These are phyloP conservation scores for Choloepus hoffmanni DNA, from an alignment of 2,113 vertebrate genomes.

Conservation along the genomic window DNA sequence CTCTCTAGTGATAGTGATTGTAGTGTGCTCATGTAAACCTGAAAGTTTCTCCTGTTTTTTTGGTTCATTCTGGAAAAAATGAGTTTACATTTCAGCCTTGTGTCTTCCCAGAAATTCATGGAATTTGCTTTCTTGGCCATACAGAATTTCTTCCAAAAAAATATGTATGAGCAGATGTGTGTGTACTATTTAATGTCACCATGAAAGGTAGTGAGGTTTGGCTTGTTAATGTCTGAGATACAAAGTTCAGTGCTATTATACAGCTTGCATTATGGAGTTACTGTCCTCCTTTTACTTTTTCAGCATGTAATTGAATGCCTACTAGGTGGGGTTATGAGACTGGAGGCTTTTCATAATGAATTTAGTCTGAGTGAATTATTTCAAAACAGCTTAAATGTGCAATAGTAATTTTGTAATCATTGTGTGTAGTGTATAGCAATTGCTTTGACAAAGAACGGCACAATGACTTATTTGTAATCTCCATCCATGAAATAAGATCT, in stretches of 20 bases:
- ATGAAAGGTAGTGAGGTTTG: not conserved
- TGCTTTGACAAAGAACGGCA: not conserved
- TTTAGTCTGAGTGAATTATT: constrained; percentile 39
- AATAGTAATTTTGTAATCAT: constrained; percentile 28
- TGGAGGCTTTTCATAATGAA: constrained; percentile 8
- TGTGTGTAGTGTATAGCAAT: not conserved
- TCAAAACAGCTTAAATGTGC: constrained; percentile 34
- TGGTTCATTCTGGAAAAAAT: constrained; percentile 7
- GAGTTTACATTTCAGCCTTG: not conserved
- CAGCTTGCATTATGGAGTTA: not conserved
- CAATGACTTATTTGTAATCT: constrained; percentile 7
- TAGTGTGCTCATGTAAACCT: not conserved
- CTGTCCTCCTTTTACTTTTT: constrained; percentile 3
- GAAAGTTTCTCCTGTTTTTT: not conserved
- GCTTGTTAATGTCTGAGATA: not conserved
- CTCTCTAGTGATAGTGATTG: not conserved
- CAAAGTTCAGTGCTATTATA: constrained; percentile 24
- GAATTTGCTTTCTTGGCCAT: not conserved
- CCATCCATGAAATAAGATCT: not conserved
- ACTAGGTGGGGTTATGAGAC: not conserved
- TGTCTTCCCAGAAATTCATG: not conserved
- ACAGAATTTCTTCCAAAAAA: not conserved
- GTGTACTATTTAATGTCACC: not conserved
- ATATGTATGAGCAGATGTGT: not conserved
- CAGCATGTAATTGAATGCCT: not conserved